Conservation (phyloP, 1,140 invertebrate genomes). For the Charaxes varanes region DNA sequence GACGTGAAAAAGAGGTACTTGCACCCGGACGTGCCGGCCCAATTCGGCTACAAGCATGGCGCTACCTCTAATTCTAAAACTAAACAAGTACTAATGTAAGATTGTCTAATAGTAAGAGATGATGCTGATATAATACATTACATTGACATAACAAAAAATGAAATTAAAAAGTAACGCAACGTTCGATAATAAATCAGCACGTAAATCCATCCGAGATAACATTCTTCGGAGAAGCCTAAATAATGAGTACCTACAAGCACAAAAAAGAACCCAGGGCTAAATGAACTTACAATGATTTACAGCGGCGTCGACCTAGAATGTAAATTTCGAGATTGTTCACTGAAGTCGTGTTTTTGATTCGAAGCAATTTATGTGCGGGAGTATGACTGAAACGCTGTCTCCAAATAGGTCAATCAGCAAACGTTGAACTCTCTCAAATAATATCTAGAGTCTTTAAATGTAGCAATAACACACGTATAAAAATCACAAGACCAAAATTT, state of each 20-base stretch:
- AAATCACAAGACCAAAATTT: no score
- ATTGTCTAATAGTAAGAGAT: no score
- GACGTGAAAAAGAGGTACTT: no score
- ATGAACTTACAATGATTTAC: constrained; percentile 58
- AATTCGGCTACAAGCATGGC: no score
- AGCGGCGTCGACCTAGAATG: constrained; percentile 30
- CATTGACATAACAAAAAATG: no score
- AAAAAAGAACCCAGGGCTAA: constrained; percentile 31
- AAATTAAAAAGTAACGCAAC: no score
- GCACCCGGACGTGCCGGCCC: no score
- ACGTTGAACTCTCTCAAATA: not conserved
- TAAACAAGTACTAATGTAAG: no score
- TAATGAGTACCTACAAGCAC: constrained; percentile 22
- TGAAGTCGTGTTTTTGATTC: constrained; percentile 29
- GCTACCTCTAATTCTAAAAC: no score
- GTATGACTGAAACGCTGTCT: not conserved
- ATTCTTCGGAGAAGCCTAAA: constrained; percentile 9
- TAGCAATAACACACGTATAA: no score
- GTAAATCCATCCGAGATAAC: constrained; percentile 12
- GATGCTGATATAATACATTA: no score
- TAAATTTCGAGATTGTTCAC: constrained; percentile 26
- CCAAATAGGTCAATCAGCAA: constrained; percentile 1
- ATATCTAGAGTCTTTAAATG: not conserved
- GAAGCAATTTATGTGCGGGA: constrained; percentile 10
- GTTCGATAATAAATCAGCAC: constrained; percentile 7